Evolutionary conservation across 2,113 vertebrate genomes (phyloP), one percentile per base, ranked within the genome.

Genomic region (Coracopsis vasa): DNA sequence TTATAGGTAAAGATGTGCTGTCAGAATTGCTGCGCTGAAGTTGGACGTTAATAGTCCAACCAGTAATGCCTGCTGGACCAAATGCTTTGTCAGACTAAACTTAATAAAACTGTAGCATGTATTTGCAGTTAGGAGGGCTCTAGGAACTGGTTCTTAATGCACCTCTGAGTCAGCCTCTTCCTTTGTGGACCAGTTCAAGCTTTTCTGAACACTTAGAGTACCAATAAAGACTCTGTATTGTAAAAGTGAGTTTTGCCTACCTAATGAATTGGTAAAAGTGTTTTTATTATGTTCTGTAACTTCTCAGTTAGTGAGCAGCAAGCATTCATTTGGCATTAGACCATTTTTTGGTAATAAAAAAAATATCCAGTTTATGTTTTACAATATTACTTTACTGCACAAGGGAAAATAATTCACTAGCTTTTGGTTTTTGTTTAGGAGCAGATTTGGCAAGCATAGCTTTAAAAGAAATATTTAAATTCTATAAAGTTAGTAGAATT

Each of bases 51-150:
- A 31, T 69, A 71, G 83, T 77, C 77, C 61, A 79, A 70, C 77
- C 96, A 81, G 3, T 92, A 84, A 86, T 44, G 61, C 81, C 80
- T 86, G 28, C 45, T 92, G 94, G 84, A 84, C 95, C 88, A 72
- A 67, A 66, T 5, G 47, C 71, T 35, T 20, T 82, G 78, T 31
- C 37, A 93, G 92, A 62, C 66, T 48, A 39, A 93, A 86, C 75
- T 90, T 90, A 69, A 82, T 95, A 85, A 95, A 94, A 45, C 28
- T 11, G 2, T 78, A 66, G 41, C 23, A 19, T 91, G 82, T 93
- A 67, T 84, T 96, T 97, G 97, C 80, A 88, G 81, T 80, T 78
- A 86, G 93, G 75, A 95, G 20, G 82, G 79, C 93, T 95, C 78
- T 54, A 41, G 64, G 31, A 94, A 51, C 60, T 64, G 95, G 88